Percentiles rank a stretch among this genome's conserved stretches.
Evolutionary conservation across 1,140 invertebrate species (phyloP).

Genomic region (Bombus affinis): DNA sequence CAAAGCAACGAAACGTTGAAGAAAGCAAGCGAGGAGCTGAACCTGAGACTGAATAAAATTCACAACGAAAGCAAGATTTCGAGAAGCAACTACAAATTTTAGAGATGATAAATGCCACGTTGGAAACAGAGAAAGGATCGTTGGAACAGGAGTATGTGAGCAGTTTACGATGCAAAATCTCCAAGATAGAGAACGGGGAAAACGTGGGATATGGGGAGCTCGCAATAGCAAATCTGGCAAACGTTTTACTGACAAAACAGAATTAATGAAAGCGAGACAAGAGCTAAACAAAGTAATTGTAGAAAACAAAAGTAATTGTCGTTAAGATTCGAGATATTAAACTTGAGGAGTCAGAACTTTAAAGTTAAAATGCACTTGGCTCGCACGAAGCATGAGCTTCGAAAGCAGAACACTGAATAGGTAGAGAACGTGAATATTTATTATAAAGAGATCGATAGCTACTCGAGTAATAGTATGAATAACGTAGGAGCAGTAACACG

Average conservation of each 20-base stretch:
- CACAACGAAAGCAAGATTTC: conserved; percentile 39
- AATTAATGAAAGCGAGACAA: conserved; percentile 15
- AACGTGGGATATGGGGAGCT: too few species aligned
- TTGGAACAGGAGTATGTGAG: conserved; percentile 9
- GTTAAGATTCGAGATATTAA: conserved; percentile 50
- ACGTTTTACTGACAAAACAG: neutral
- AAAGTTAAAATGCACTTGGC: conserved; percentile 28
- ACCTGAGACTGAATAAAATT: conserved; percentile 37
- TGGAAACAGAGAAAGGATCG: conserved; percentile 27
- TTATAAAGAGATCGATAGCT: conserved; percentile 27
- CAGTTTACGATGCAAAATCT: neutral
- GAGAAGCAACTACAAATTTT: conserved; percentile 45
- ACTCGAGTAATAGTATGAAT: neutral
- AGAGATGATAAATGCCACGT: conserved; percentile 28
- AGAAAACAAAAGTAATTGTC: conserved; percentile 34
- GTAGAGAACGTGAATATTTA: conserved; percentile 24
- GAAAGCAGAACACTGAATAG: neutral
- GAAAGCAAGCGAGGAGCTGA: conserved; percentile 23
- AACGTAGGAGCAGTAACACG: neutral
- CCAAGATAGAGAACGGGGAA: neutral
- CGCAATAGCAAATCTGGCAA: neutral
- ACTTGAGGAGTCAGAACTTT: conserved; percentile 33
- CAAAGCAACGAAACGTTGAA: conserved; percentile 19
- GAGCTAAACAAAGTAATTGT: conserved; percentile 25
- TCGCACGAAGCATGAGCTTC: conserved; percentile 12